A percentile compares a stretch with the other conserved stretches of the same genome.
These are phyloP conservation scores for Amblyteles armatorius DNA, from an alignment of 2,888 invertebrate genomes.

Conservation along the genomic window DNA sequence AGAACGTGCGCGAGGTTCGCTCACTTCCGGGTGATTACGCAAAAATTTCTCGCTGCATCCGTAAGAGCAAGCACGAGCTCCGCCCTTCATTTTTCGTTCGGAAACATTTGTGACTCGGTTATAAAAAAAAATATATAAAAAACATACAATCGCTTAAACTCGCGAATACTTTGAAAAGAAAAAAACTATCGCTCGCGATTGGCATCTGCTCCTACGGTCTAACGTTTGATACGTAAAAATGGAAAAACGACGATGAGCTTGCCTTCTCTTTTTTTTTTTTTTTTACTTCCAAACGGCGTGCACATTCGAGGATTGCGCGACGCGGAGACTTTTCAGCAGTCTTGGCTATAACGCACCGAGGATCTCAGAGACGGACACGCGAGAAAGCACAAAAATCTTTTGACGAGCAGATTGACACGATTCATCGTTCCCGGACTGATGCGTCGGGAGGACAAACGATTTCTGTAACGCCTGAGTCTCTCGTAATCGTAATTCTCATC, in stretches of 20 bases:
- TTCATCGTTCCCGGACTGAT: slow-evolving; percentile 74
- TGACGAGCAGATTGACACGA: slow-evolving; percentile 79
- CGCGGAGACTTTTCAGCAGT: slow-evolving; percentile 57
- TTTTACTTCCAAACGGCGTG: slow-evolving; percentile 8
- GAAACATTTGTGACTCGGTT: neutral
- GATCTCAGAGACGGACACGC: slow-evolving; percentile 74
- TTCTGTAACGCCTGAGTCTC: slow-evolving; percentile 70
- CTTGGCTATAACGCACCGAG: slow-evolving; percentile 69
- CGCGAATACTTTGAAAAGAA: slow-evolving; percentile 12
- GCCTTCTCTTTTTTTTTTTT: slow-evolving; percentile 17
- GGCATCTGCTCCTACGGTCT: slow-evolving; percentile 12
- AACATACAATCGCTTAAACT: neutral
- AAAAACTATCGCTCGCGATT: slow-evolving; percentile 4
- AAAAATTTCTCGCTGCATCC: neutral
- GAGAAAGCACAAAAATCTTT: slow-evolving; percentile 80
- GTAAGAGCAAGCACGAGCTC: neutral
- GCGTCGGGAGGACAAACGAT: slow-evolving; percentile 70
- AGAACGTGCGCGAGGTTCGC: slow-evolving; percentile 30
- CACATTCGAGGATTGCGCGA: neutral
- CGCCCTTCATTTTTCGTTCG: slow-evolving; percentile 1
- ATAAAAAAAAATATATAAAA: too few species aligned
- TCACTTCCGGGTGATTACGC: neutral
- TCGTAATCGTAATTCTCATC: slow-evolving; percentile 70
- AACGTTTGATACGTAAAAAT: slow-evolving; percentile 60
- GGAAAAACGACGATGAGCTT: slow-evolving; percentile 44